phyloP scores from a whole-genome alignment of 2,797 vertebrate genomes.

The Schizopygopsis pylzovi region DNA sequence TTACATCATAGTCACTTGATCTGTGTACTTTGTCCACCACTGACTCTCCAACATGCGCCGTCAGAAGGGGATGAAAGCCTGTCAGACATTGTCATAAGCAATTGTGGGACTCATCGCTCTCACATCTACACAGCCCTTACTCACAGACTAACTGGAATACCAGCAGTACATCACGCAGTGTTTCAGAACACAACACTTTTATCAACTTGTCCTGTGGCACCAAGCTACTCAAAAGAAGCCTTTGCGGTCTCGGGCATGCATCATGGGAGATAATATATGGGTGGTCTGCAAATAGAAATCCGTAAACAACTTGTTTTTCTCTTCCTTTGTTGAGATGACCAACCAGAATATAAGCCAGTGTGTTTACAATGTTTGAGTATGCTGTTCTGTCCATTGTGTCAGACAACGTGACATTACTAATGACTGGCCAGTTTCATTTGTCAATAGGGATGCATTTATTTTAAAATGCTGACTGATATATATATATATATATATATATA shows the following conservation, averaged over 20 bases:
- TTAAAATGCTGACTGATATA: background rate
- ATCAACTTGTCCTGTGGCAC: conserved; percentile 25
- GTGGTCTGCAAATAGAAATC: conserved; percentile 16
- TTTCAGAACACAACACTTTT: conserved; percentile 27
- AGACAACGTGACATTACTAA: background rate
- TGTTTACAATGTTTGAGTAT: background rate
- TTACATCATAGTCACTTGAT: too few relatives aligned
- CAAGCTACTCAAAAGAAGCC: conserved; percentile 28
- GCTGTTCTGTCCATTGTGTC: background rate
- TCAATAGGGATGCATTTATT: background rate
- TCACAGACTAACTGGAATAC: conserved; percentile 11
- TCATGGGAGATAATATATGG: conserved; percentile 42
- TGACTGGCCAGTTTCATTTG: background rate
- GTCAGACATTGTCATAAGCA: conserved; percentile 48
- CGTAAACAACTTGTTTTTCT: background rate
- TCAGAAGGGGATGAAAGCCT: conserved; percentile 33
- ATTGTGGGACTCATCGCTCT: conserved; percentile 41
- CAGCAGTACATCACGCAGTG: background rate
- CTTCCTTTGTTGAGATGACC: conserved; percentile 16
- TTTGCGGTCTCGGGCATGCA: conserved; percentile 6
- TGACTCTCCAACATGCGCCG: conserved; percentile 22
- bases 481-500: background rate
- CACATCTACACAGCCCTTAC: conserved; percentile 40
- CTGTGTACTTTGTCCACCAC: too few relatives aligned
- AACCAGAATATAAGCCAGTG: background rate